Conservation (phyloP, 2,797 vertebrate genomes). For the Lindbergichthys nudifrons region DNA sequence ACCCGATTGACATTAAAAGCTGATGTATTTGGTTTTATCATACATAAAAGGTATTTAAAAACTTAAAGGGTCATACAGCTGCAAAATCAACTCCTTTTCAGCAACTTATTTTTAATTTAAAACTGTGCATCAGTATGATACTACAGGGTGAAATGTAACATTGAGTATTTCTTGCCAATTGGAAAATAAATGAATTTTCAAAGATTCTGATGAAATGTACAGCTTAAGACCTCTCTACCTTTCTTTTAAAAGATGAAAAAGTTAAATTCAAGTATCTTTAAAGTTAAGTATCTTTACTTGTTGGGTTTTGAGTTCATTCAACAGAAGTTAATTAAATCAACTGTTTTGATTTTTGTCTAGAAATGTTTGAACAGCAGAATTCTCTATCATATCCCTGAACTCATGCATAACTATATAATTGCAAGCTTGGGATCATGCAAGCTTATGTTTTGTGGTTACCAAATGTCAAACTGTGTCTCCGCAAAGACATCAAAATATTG, state of each 20-base stretch:
- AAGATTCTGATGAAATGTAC: neutral
- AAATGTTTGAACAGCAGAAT: neutral
- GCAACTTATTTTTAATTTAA: neutral
- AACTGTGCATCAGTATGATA: conserved; percentile 5
- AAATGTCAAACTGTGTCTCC: neutral
- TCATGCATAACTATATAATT: neutral
- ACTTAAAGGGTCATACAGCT: neutral
- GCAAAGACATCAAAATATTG: neutral
- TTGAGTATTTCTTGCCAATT: too few relatives aligned
- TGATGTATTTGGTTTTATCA: neutral
- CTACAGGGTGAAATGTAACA: neutral
- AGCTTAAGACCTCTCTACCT: neutral
- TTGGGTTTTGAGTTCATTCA: neutral
- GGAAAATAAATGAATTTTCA: too few relatives aligned
- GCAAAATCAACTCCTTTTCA: neutral
- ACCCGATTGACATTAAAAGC: neutral
- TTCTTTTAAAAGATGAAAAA: too few relatives aligned
- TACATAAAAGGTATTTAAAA: neutral
- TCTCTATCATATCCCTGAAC: neutral
- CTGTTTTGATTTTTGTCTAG: neutral
- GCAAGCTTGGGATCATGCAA: neutral
- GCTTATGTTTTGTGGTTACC: neutral
- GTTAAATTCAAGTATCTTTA: neutral
- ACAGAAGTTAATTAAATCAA: neutral
- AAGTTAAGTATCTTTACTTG: neutral